These are phyloP conservation scores for Oncopeltus fasciatus DNA, from an alignment of 1,140 invertebrate species.

Conservation along the genomic window DNA sequence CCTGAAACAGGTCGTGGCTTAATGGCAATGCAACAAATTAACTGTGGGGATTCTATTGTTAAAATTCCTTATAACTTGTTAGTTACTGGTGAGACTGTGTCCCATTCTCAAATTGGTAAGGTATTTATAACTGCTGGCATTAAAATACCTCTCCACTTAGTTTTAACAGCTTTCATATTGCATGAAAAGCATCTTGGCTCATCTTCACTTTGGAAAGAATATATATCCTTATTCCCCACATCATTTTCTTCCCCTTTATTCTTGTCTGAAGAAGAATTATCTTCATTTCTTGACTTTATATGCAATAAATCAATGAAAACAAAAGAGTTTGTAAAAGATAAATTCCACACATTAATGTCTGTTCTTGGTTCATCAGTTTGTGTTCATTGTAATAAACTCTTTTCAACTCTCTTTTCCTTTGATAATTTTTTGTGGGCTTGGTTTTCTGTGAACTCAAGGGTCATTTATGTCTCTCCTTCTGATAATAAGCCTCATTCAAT, in stretches of 20 bases:
- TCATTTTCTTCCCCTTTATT: constrained; percentile 28
- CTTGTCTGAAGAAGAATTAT: constrained; percentile 21
- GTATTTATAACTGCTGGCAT: constrained; percentile 17
- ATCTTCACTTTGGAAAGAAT: constrained; percentile 27
- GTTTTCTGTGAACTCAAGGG: constrained; percentile 44
- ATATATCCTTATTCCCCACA: constrained; percentile 33
- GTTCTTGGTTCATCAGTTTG: constrained; percentile 15
- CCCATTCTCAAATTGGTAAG: constrained; percentile 20
- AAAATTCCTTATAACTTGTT: constrained; percentile 31
- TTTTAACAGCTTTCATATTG: constrained; percentile 33
- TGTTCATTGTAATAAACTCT: constrained; percentile 22
- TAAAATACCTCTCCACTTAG: constrained; percentile 23
- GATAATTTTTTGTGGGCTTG: constrained; percentile 33
- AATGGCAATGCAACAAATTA: constrained; percentile 29
- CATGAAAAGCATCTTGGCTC: constrained; percentile 24
- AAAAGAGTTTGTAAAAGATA: constrained; percentile 19
- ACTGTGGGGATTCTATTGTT: constrained; percentile 29
- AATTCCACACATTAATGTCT: constrained; percentile 16
- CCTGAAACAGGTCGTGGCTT: constrained; percentile 33
- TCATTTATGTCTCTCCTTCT: constrained; percentile 30
- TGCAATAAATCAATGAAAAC: constrained; percentile 19
- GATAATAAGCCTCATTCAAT: constrained; percentile 20
- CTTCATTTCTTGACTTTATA: constrained; percentile 22
- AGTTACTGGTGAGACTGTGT: constrained; percentile 29
- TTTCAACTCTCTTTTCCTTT: constrained; percentile 21